Evolutionary conservation across 2,113 vertebrate genomes (phyloP).

Genomic region (Tenebrosternarchus preto): DNA sequence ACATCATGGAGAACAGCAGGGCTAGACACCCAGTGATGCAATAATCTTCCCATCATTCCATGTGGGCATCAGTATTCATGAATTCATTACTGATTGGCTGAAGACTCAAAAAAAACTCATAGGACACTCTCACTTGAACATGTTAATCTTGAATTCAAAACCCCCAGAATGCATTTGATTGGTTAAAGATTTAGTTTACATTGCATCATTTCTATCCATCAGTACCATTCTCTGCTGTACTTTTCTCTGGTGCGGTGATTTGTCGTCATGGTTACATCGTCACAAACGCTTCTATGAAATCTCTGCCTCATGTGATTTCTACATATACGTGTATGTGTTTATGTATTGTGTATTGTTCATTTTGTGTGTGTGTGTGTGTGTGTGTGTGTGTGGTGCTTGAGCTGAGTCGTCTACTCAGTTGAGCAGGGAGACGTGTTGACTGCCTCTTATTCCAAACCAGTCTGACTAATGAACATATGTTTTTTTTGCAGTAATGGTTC

Average conservation of each 20-base stretch:
- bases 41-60: neutral
- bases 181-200: neutral
- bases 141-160: neutral
- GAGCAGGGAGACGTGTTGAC: too few relatives aligned
- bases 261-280: neutral
- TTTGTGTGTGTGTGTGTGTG: too few relatives aligned
- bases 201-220: slow-evolving; percentile 3
- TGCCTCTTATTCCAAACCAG: too few relatives aligned
- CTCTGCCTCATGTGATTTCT: too few relatives aligned
- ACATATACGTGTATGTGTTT: too few relatives aligned
- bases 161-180: neutral
- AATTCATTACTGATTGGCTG: neutral
- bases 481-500: too few relatives aligned
- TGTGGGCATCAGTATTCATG: slow-evolving; percentile 8
- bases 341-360: too few relatives aligned
- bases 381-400: too few relatives aligned
- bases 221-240: neutral
- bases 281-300: too few relatives aligned
- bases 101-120: neutral
- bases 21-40: neutral
- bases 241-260: neutral
- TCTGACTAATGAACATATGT: too few relatives aligned
- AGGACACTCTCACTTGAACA: neutral
- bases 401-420: too few relatives aligned
- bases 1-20: neutral